Evolutionary conservation across 2,888 invertebrate genomes (phyloP).

Genomic region (Drosophila nigritarsus): DNA sequence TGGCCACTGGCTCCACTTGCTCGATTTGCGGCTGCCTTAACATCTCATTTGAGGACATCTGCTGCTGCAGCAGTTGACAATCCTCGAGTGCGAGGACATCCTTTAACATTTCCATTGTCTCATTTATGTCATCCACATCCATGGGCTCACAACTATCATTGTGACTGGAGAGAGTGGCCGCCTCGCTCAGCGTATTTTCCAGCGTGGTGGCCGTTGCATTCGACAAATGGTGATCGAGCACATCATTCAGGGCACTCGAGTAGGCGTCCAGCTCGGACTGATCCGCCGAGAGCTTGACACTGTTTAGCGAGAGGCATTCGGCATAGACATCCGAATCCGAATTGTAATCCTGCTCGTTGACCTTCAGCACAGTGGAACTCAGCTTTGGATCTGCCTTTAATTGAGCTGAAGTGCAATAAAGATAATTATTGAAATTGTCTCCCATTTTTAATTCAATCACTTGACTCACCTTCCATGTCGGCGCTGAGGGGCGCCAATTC

Average conservation of each 20-base stretch:
- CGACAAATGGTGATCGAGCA: conserved; percentile 49
- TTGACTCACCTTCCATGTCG: conserved; percentile 65
- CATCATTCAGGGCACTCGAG: conserved; percentile 69
- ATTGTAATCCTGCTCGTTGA: conserved; percentile 51
- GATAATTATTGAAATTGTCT: neutral
- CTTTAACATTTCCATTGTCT: conserved; percentile 65
- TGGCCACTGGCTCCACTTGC: neutral
- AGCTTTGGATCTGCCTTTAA: conserved; percentile 36
- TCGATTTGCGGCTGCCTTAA: neutral
- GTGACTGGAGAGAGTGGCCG: conserved; percentile 13
- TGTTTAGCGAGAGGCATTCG: conserved; percentile 79
- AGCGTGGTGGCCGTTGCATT: conserved; percentile 57
- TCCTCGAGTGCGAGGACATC: conserved; percentile 54
- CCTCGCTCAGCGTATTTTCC: conserved; percentile 49
- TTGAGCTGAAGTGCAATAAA: conserved; percentile 35
- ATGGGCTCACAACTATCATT: conserved; percentile 75
- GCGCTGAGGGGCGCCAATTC: conserved; percentile 63
- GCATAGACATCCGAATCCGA: conserved; percentile 75
- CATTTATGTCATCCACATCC: conserved; percentile 80
- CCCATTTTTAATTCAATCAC: neutral
- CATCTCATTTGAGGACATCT: conserved; percentile 25
- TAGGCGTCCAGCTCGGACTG: conserved; percentile 71
- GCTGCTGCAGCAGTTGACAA: conserved; percentile 50
- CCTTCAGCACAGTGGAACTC: conserved; percentile 25
- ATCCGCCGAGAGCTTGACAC: conserved; percentile 47